Conservation (phyloP, 2,113 vertebrate species). For the Sebastes fasciatus region DNA sequence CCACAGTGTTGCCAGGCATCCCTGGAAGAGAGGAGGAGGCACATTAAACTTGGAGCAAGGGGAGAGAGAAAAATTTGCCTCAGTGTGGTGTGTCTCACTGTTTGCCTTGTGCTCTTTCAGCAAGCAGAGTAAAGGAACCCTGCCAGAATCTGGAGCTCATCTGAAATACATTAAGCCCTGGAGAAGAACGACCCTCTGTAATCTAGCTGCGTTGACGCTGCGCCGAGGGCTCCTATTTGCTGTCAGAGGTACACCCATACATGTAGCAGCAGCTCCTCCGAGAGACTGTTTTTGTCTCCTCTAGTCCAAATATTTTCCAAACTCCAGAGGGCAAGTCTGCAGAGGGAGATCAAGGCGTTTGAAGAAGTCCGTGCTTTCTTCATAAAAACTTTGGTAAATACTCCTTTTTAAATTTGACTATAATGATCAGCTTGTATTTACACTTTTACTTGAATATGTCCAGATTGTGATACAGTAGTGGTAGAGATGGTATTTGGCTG, state of each 20-base stretch:
- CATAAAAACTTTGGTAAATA: conserved; percentile 65
- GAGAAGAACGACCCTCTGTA: conserved; percentile 66
- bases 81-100: conserved; percentile 42
- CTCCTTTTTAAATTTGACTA: conserved; percentile 18
- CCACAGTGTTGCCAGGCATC: conserved; percentile 71
- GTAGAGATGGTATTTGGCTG: neutral
- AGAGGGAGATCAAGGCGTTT: conserved; percentile 27
- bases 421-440: neutral
- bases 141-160: conserved; percentile 69
- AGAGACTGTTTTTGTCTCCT: conserved; percentile 60
- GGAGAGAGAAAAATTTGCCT: conserved; percentile 35
- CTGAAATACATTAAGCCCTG: conserved; percentile 75
- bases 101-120: conserved; percentile 48
- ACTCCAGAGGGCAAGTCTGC: conserved; percentile 59
- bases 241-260: conserved; percentile 67
- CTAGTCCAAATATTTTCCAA: conserved; percentile 73
- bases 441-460: neutral
- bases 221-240: conserved; percentile 59
- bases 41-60: conserved; percentile 43
- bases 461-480: neutral
- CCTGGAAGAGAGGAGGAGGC: conserved; percentile 72
- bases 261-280: conserved; percentile 72
- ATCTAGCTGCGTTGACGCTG: conserved; percentile 46
- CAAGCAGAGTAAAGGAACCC: conserved; percentile 32
- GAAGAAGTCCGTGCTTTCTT: conserved; percentile 40